Evolutionary conservation across 2,113 vertebrate genomes (phyloP).

Genomic region (Cottus gobio): DNA sequence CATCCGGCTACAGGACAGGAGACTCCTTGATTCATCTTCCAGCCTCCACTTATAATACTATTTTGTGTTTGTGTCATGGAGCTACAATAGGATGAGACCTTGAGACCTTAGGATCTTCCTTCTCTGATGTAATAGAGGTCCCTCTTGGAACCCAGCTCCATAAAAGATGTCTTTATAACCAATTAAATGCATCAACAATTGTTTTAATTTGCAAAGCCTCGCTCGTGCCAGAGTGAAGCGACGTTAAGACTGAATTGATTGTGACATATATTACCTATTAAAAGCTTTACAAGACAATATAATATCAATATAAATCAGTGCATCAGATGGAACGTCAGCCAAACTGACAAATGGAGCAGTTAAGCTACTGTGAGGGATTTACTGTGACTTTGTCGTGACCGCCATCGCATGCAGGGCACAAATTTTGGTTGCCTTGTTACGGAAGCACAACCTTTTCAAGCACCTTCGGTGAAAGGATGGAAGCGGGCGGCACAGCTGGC

Average conservation of each 20-base stretch:
- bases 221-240: background rate
- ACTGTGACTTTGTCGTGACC: background rate
- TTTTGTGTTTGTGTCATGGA: too few species aligned
- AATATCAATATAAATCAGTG: background rate
- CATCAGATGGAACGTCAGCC: constrained; percentile 1
- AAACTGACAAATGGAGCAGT: background rate
- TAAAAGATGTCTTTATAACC: constrained; percentile 6
- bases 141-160: constrained; percentile 6
- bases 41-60: background rate
- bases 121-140: background rate
- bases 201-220: background rate
- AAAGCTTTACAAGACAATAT: constrained; percentile 23
- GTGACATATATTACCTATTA: constrained; percentile 18
- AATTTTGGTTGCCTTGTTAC: background rate
- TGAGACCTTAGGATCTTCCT: background rate
- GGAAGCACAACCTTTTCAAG: background rate
- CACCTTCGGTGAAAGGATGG: background rate
- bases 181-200: constrained; percentile 25
- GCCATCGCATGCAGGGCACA: background rate
- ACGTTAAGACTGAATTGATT: background rate
- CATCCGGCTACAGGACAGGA: background rate
- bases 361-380: background rate
- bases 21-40: background rate
- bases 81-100: background rate
- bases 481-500: background rate